These are phyloP conservation scores for Stomatorhinus ivindoensis DNA, from an alignment of 2,113 vertebrate genomes.

Conservation along the genomic window DNA sequence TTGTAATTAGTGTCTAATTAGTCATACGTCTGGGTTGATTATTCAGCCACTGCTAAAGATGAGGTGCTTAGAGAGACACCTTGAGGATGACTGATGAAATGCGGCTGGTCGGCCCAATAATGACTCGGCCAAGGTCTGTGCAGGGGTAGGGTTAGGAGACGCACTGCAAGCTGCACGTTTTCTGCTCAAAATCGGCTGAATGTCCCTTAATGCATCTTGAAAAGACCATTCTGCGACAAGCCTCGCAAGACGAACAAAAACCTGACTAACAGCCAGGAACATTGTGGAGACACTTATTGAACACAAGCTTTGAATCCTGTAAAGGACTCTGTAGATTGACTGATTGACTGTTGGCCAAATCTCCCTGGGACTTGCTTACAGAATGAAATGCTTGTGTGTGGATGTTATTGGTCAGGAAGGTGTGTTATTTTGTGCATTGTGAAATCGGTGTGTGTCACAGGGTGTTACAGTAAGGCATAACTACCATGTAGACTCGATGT, in stretches of 20 bases:
- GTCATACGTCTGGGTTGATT: not conserved
- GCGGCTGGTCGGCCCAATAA: not conserved
- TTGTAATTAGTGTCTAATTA: conserved; percentile 1
- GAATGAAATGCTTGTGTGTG: not conserved
- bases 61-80: not conserved
- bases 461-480: not conserved
- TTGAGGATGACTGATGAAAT: not conserved
- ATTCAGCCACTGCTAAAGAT: not conserved
- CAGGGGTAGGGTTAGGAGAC: not conserved
- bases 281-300: not conserved
- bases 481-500: not conserved
- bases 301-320: not conserved
- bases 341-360: not conserved
- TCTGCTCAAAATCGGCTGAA: not conserved
- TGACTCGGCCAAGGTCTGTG: not conserved
- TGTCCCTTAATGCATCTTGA: not conserved
- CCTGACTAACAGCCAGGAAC: not conserved
- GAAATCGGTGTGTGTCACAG: not conserved
- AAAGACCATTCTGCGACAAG: not conserved
- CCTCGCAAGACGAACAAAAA: not conserved
- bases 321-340: not conserved
- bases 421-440: not conserved
- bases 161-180: not conserved
- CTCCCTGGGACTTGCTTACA: too few relatives aligned
- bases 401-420: not conserved